Evolutionary conservation across 2,113 vertebrate species (phyloP), one percentile per base, ranked within the genome.

Genomic region (Typhlomys cinereus): DNA sequence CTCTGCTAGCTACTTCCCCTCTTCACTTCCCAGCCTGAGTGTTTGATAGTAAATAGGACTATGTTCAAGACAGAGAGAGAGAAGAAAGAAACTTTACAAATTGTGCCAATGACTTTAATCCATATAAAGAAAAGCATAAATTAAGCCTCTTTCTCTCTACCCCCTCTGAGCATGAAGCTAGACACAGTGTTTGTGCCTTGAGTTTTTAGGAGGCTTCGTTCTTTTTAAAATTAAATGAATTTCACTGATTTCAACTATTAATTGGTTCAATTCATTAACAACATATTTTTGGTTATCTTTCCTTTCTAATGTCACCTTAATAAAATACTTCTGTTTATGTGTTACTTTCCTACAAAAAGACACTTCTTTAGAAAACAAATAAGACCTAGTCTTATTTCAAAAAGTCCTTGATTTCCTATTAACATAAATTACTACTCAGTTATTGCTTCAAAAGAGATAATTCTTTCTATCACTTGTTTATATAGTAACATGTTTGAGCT

Each of bases 91-190:
- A 96, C 97, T 96, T 97, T 87, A 97, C 69, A 97, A 92, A 95
- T 94, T 92, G 86, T 97, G 95, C 96, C 96, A 98, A 96, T 91
- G 86, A 96, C 92, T 96, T 97, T 83, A 97, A 95, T 97, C 74
- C 83, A 59, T 73, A 23, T n/a, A 95, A n/a, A 96, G 61, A 96
- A 96, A 52, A 41, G 81, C 79, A 85, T 79, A 94, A 96, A 97
- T 96, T 94, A 97, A 95, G 83, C 94, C 84, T 88, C 46, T 82
- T 88, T 71, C 44, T 39, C 71, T 80, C 89, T 39, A 29, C 48
- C 25, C 75, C 1, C 78, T 84, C 57, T 46, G n/a, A 70, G 67
- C 83, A 48, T 93, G 90, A 96, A 96, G 95, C 90, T 93, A 92
- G 57, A 81, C 14, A 75, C 44, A 69, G 78, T 93, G 94, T 95